Evolutionary conservation across 2,113 vertebrate species (phyloP), one percentile per base, ranked within the genome.

Genomic region (Lepus americanus): DNA sequence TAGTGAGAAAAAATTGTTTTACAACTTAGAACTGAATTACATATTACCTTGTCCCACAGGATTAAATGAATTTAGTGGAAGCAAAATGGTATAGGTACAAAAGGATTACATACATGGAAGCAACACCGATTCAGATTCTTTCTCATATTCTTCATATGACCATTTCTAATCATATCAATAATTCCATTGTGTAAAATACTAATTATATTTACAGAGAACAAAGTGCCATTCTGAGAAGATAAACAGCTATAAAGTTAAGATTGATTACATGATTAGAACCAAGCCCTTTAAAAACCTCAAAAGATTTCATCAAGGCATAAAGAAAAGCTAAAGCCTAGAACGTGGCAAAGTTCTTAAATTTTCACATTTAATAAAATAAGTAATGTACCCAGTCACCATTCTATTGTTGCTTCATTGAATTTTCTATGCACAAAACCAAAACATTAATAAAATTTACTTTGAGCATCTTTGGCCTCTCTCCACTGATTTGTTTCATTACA

Each of bases 401-500:
- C 55, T 12, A 83, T 63, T 77, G 39, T 92, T 72, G 53, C n/a
- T 91, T 49, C 66, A 80, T 44, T n/a, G 27, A 89, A 31, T 51
- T 70, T 88, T 95, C 49, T 51, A 89, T 1, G 61, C n/a, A 83
- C 67, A 55, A 96, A 94, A 89, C 49, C 89, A 59, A 88, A 92
- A 59, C 27, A 29, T n/a, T 91, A 87, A 79, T 67, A 66, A 63
- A 80, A 84, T 83, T 93, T 86, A 72, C 22, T 72, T 80, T 79
- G 92, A 78, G 16, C 9, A 31, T 76, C 66, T 82, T 97, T 93
- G 33, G 79, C 3, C 27, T 72, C 63, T 94, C 84, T 92, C 27
- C 59, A 86, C 96, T 96, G 90, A 92, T 83, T 96, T 89, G 36
- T 89, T 95, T 95, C 89, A 78, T 90, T 86, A 92, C 17, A n/a